Percentiles rank a stretch among this genome's conserved stretches.
Evolutionary conservation across 37 sponge, comb jelly and placozoan genomes (phyloP).

Genomic region (Theonella swinhoei): DNA sequence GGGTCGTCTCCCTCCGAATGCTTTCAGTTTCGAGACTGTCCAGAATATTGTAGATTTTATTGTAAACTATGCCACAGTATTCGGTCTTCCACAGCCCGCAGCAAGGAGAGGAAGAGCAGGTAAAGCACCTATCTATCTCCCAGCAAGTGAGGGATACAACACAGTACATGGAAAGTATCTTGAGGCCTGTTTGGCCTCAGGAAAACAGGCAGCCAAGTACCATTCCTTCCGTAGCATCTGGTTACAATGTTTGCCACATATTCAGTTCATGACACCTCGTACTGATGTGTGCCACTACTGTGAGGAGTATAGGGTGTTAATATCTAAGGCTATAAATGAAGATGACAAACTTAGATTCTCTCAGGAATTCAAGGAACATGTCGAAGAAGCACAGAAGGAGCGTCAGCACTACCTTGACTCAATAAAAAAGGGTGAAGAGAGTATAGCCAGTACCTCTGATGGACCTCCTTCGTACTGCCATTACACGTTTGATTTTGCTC

Average conservation of each 20-base stretch:
- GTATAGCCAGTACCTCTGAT: background rate
- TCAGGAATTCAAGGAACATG: background rate
- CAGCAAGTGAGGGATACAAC: background rate
- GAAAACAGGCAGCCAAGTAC: too few species aligned
- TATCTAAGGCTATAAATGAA: background rate
- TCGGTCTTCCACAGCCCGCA: constrained; percentile 17
- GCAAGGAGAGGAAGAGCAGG: constrained; percentile 23
- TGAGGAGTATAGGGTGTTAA: background rate
- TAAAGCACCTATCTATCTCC: too few species aligned
- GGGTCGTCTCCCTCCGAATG: constrained; percentile 3
- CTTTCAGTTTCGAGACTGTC: constrained; percentile 14
- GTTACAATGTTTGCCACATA: background rate
- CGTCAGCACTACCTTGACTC: background rate
- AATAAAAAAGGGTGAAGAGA: background rate
- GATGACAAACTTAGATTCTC: background rate
- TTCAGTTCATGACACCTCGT: too few species aligned
- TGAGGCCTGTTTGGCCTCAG: constrained; percentile 8
- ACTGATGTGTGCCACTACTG: constrained; percentile 1
- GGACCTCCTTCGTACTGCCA: background rate
- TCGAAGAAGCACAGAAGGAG: background rate
- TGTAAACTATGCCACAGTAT: constrained; percentile 10
- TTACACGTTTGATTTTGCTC: constrained; percentile 1
- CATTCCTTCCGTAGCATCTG: too few species aligned
- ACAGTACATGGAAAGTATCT: constrained; percentile 19
- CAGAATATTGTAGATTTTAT: constrained; percentile 10